Percentiles rank a stretch among this genome's conserved stretches.
Conservation (phyloP, 2,888 invertebrate genomes). For the Dryobotodes eremita region DNA sequence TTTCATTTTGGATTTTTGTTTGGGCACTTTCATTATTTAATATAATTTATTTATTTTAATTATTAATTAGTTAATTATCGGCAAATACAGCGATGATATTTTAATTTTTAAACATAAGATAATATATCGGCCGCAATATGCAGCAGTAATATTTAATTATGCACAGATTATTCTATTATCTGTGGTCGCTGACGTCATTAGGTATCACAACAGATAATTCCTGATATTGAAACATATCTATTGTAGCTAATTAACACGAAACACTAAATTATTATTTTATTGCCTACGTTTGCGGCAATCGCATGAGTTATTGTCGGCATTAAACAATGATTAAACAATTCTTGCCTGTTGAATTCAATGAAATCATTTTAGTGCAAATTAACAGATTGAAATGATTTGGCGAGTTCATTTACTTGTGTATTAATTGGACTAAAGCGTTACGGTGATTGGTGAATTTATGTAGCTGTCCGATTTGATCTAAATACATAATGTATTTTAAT, state of each 20-base stretch:
- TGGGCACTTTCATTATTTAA: background rate
- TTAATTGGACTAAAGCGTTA: constrained; percentile 48
- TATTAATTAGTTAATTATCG: background rate
- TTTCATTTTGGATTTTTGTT: constrained; percentile 26
- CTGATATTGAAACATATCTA: constrained; percentile 63
- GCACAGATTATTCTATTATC: constrained; percentile 41
- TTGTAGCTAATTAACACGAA: constrained; percentile 66
- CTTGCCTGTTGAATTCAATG: constrained; percentile 63
- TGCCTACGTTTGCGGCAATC: constrained; percentile 63
- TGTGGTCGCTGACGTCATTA: constrained; percentile 55
- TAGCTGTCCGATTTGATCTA: constrained; percentile 31
- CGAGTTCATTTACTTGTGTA: constrained; percentile 54
- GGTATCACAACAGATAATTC: constrained; percentile 50
- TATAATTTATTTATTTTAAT: background rate
- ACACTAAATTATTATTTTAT: constrained; percentile 70
- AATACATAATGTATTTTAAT: constrained; percentile 34
- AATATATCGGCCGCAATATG: background rate
- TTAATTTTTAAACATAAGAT: too few species aligned
- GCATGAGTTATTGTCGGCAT: constrained; percentile 67
- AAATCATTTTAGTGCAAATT: constrained; percentile 62
- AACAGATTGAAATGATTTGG: constrained; percentile 54
- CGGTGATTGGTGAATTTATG: constrained; percentile 54
- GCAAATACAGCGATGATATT: background rate
- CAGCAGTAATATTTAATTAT: constrained; percentile 3
- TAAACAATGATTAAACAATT: constrained; percentile 69